Conservation (phyloP, 2,797 vertebrate genomes). For the Anas bernieri region DNA sequence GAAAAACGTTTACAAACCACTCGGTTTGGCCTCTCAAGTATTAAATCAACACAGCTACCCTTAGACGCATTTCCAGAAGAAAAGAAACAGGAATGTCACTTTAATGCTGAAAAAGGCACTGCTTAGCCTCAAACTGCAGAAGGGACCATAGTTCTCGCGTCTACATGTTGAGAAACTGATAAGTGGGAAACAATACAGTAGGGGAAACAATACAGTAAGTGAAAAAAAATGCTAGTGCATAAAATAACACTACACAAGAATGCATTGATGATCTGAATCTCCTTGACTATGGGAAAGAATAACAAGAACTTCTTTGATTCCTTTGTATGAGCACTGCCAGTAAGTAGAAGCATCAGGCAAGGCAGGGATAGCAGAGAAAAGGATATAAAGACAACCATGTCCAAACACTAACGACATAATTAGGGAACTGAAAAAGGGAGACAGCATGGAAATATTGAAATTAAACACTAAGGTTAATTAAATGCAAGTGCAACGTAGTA, state of each 20-base stretch:
- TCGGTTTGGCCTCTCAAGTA: neutral
- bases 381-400: neutral
- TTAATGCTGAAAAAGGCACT: neutral
- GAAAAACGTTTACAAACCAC: neutral
- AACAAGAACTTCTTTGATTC: neutral
- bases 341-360: neutral
- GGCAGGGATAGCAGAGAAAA: neutral
- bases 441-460: neutral
- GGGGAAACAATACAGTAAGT: neutral
- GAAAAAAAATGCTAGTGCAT: neutral
- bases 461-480: neutral
- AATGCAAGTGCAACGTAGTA: neutral
- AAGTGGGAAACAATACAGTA: neutral
- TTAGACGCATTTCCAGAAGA: neutral
- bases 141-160: accelerated
- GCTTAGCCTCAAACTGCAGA: neutral
- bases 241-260: neutral
- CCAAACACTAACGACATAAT: neutral
- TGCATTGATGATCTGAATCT: accelerated
- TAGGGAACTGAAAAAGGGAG: neutral
- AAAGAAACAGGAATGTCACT: neutral
- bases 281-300: neutral
- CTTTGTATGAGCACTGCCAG: neutral
- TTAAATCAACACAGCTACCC: neutral
- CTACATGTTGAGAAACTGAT: neutral